Base-by-base conservation (phyloP, 2,797 vertebrate species). In the Phoeniculus purpureus region DNA sequence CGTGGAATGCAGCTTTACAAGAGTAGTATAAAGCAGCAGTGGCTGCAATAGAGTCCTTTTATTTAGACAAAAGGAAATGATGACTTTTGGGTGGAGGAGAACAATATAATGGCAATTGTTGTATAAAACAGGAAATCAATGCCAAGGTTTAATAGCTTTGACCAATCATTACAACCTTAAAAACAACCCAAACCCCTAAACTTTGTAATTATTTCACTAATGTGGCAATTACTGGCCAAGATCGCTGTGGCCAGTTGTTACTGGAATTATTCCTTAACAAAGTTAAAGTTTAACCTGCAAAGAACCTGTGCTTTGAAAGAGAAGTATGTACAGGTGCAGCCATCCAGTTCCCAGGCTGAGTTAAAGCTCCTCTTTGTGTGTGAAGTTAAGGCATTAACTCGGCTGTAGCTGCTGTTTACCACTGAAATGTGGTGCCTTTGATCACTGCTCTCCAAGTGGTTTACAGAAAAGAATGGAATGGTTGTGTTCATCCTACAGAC, bases 221-320 rank as follows among this genome's bases (percentile, higher is more conserved):
- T 34, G n/a, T 66, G 70, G 84, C 81, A 78, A 85, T 88, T 91
- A 85, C 76, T 76, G 40, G 62, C 73, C 89, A 95, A 96, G 43
- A 87, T 62, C 66, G 70, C 51, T 67, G 62, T 40, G 90, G 70
- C 23, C 66, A 89, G 70, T 80, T 85, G 67, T 85, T 81, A 87
- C 6, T 93, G 81, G 81, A 93, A 85, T 58, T 56, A 60, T 58
- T 91, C 72, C 78, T 56, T 40, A 50, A 27, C 45, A 10, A 91
- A 88, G 91, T 96, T 95, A 95, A 96, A 93, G 0, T 87, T 95
- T 94, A 95, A 96, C 93, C 95, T 85, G 83, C 10, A 12, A 75
- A 86, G 73, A 90, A 92, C 78, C 45, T 43, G 54, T 55, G 67
- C 71, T 90, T 62, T 94, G 85, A 88, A 92, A 92, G 68, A 60